Percentiles rank a stretch among this genome's conserved stretches.
phyloP scores from a whole-genome alignment of 2,888 invertebrate species.

The Ypsolopha scabrella region DNA sequence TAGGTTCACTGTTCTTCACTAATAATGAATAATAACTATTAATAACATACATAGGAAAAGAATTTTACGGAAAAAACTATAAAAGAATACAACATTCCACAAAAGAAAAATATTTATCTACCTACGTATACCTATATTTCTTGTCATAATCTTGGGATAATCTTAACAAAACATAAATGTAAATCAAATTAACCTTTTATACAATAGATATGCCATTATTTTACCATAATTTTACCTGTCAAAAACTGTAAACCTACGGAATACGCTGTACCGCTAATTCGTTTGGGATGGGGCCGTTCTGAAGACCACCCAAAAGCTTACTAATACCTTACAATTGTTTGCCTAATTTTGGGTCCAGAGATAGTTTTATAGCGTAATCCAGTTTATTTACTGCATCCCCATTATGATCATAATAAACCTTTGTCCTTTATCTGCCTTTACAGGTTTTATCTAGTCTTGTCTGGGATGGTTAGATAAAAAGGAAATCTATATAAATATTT shows the following conservation, averaged over 20 bases:
- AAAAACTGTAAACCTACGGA: conserved; percentile 1
- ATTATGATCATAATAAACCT: not conserved
- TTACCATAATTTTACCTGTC: not conserved
- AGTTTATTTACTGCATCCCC: conserved; percentile 5
- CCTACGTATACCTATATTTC: too few species aligned
- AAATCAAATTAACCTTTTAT: not conserved
- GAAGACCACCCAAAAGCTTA: conserved; percentile 7
- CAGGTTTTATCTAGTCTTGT: not conserved
- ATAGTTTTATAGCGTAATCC: conserved; percentile 5
- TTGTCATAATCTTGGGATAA: conserved; percentile 3
- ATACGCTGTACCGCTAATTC: conserved; percentile 7
- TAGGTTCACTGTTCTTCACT: too few species aligned
- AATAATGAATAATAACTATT: too few species aligned
- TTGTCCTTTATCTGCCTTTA: not conserved
- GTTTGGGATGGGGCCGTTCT: not conserved
- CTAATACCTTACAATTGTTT: conserved; percentile 2
- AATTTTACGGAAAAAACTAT: too few species aligned
- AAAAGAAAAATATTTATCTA: too few species aligned
- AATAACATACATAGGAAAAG: too few species aligned
- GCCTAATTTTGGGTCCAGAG: conserved; percentile 5
- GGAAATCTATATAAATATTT: too few species aligned
- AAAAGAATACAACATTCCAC: too few species aligned
- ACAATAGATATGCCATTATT: not conserved
- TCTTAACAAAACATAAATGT: not conserved
- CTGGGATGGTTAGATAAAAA: too few species aligned